Evolutionary conservation across 2,888 invertebrate genomes (phyloP).

Genomic region (Conchocele bisecta): DNA sequence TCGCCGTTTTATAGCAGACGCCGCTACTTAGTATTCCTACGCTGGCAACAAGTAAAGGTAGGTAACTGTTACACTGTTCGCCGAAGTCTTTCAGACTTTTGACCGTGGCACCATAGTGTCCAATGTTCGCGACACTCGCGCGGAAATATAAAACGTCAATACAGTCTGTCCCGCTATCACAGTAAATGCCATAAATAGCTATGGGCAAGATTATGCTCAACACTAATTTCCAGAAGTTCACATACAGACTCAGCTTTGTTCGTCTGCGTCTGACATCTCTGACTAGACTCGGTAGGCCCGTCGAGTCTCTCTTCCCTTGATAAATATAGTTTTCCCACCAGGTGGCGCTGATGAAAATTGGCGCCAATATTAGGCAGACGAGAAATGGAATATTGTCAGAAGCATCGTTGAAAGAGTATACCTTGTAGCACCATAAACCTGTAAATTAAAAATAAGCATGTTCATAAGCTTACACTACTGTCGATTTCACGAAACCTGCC

Average conservation of each 20-base stretch:
- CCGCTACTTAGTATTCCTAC: slow-evolving; percentile 61
- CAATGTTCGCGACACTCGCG: not conserved
- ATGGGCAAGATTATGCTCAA: slow-evolving; percentile 61
- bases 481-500: too few relatives aligned
- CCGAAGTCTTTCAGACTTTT: slow-evolving; percentile 5
- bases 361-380: slow-evolving; percentile 87
- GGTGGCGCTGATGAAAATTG: slow-evolving; percentile 90
- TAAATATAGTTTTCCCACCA: slow-evolving; percentile 99
- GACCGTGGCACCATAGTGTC: slow-evolving; percentile 5
- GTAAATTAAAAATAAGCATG: too few relatives aligned
- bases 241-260: slow-evolving; percentile 52
- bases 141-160: slow-evolving; percentile 55
- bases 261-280: slow-evolving; percentile 45
- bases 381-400: slow-evolving; percentile 84
- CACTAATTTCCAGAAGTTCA: slow-evolving; percentile 65
- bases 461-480: too few relatives aligned
- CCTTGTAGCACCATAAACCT: slow-evolving; percentile 46
- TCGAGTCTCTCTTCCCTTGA: slow-evolving; percentile 44
- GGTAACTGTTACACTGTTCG: slow-evolving; percentile 47
- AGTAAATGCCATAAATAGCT: slow-evolving; percentile 53
- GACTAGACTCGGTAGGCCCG: slow-evolving; percentile 49
- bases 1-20: slow-evolving; percentile 65
- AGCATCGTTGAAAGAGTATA: slow-evolving; percentile 25
- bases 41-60: slow-evolving; percentile 66
- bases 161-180: slow-evolving; percentile 41